Percentiles rank a stretch among this genome's conserved stretches.
phyloP scores from a whole-genome alignment of 2,113 vertebrate genomes.

The Labrus mixtus region DNA sequence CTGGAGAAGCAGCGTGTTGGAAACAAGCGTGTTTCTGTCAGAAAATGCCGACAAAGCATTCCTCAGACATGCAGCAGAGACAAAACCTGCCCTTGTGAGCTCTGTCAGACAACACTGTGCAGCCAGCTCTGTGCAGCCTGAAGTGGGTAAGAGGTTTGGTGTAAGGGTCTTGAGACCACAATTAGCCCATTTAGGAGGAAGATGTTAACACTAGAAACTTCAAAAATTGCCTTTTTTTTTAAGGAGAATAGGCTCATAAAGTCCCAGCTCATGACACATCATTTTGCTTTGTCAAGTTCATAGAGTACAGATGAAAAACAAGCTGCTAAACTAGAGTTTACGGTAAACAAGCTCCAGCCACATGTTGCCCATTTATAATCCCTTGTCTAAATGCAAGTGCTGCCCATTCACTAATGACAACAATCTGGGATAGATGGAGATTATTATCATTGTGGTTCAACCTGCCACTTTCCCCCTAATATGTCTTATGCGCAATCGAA shows the following conservation, averaged over 20 bases:
- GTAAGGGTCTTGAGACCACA: constrained; percentile 37
- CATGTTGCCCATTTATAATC: constrained; percentile 34
- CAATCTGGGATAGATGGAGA: constrained; percentile 47
- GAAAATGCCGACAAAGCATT: constrained; percentile 50
- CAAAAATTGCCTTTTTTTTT: background rate
- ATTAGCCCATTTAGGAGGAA: constrained; percentile 41
- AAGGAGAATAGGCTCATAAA: background rate
- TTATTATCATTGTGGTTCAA: constrained; percentile 58
- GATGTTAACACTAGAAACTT: constrained; percentile 18
- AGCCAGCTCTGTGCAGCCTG: constrained; percentile 42
- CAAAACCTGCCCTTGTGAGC: constrained; percentile 59
- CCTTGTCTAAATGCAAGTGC: constrained; percentile 33
- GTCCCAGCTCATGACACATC: background rate
- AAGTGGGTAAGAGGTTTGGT: constrained; percentile 56
- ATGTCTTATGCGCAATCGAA: constrained; percentile 48
- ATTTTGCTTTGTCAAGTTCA: constrained; percentile 12
- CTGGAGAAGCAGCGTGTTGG: constrained; percentile 4
- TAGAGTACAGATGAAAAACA: constrained; percentile 25
- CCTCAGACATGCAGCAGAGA: constrained; percentile 41
- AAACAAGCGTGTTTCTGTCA: constrained; percentile 60
- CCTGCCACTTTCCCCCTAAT: constrained; percentile 53
- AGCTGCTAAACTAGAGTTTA: constrained; percentile 18
- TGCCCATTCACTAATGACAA: constrained; percentile 49
- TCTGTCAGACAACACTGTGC: constrained; percentile 26
- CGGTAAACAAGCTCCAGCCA: constrained; percentile 31